phyloP scores from a whole-genome alignment of 2,888 invertebrate genomes.

The Ischnus inquisitorius region DNA sequence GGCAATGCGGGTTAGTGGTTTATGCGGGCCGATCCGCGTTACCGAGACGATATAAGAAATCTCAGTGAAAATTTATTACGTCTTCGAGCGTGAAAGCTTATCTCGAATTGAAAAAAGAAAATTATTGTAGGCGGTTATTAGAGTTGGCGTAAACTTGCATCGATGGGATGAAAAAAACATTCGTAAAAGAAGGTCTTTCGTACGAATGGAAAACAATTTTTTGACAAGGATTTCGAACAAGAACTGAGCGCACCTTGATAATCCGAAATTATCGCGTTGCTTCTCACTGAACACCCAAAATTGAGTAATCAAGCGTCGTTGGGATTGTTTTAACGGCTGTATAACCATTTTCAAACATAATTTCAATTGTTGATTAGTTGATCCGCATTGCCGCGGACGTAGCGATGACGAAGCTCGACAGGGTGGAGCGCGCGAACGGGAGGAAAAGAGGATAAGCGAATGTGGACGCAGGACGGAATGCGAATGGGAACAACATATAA shows the following conservation, averaged over 20 bases:
- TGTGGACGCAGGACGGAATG: neutral
- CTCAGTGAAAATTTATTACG: neutral
- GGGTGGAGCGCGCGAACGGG: neutral
- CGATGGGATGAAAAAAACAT: too few species aligned
- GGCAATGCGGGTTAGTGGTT: conserved; percentile 9
- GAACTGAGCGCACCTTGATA: too few species aligned
- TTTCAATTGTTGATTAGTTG: conserved; percentile 4
- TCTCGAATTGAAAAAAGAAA: neutral
- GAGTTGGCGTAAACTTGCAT: too few species aligned
- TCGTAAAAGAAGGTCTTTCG: too few species aligned
- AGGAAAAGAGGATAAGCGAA: conserved; percentile 14
- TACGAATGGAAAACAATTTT: too few species aligned
- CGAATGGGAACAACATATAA: conserved; percentile 1
- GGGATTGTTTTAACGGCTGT: neutral
- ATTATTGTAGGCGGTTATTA: too few species aligned
- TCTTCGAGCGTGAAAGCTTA: neutral
- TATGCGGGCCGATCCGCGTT: conserved; percentile 12
- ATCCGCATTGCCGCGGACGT: neutral
- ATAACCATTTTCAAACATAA: neutral
- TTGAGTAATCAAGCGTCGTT: neutral
- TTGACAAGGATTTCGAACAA: too few species aligned
- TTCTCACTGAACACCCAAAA: neutral
- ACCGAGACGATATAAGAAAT: conserved; percentile 2
- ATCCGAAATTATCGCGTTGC: neutral
- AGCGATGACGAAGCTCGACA: neutral